Conservation (phyloP, 1,140 invertebrate species). For the Macrosteles quadrilineatus region DNA sequence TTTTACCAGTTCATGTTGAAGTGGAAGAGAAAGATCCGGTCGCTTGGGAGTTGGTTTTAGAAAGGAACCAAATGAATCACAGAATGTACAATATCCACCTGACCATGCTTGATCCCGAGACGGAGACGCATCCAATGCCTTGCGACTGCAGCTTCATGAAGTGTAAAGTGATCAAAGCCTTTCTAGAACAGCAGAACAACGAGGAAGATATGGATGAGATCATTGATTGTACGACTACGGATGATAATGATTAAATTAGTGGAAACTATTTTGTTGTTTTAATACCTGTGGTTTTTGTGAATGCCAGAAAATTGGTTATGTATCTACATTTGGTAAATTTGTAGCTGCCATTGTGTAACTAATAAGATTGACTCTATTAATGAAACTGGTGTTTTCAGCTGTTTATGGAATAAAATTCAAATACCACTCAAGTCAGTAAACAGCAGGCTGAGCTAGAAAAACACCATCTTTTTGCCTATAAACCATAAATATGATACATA, state of each 20-base stretch:
- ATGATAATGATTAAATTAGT: constrained; percentile 23
- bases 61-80: constrained; percentile 51
- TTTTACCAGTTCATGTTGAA: constrained; percentile 45
- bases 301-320: too few relatives aligned
- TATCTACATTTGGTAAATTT: too few relatives aligned
- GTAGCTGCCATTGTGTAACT: too few relatives aligned
- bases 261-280: too few relatives aligned
- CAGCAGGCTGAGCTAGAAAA: too few relatives aligned
- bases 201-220: constrained; percentile 13
- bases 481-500: too few relatives aligned
- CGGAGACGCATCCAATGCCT: constrained; percentile 72
- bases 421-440: too few relatives aligned
- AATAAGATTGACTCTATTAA: too few relatives aligned
- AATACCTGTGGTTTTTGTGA: too few relatives aligned
- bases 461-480: too few relatives aligned
- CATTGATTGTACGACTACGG: constrained; percentile 18
- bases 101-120: constrained; percentile 66
- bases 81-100: constrained; percentile 69
- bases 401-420: too few relatives aligned
- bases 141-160: constrained; percentile 75
- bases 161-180: constrained; percentile 69
- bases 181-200: constrained; percentile 52
- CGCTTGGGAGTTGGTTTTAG: constrained; percentile 65
- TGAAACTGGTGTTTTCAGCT: too few relatives aligned
- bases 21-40: constrained; percentile 61